Percentiles rank a stretch among this genome's conserved stretches.
Conservation (phyloP, 1,140 invertebrate species). For the Drosophila ogumai region DNA sequence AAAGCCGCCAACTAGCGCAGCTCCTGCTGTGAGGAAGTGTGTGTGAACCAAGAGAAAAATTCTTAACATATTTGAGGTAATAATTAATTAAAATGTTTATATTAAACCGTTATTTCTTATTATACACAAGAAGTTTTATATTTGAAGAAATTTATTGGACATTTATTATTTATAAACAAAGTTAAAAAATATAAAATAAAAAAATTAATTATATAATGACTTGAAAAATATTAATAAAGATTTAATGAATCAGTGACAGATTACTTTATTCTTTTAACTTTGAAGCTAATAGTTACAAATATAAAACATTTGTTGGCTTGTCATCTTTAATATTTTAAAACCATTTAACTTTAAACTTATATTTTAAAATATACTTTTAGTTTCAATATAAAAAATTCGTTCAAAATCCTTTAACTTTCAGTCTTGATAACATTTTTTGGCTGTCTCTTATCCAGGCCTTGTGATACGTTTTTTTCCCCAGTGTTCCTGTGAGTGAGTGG, state of each 20-base stretch:
- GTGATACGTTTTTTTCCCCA: not conserved
- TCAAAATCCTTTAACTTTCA: not conserved
- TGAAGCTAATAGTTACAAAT: too few relatives aligned
- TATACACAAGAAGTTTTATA: not conserved
- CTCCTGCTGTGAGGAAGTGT: not conserved
- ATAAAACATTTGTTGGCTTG: too few relatives aligned
- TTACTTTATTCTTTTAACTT: too few relatives aligned
- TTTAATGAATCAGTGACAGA: too few relatives aligned
- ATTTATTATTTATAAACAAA: not conserved
- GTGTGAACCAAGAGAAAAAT: not conserved
- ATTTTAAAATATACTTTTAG: too few relatives aligned
- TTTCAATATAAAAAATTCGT: not conserved
- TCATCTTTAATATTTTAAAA: too few relatives aligned
- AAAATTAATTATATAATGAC: too few relatives aligned
- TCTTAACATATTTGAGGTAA: not conserved
- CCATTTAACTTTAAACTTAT: too few relatives aligned
- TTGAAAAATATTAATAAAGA: too few relatives aligned
- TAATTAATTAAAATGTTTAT: not conserved
- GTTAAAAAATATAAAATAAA: not conserved
- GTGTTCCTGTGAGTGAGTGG: constrained; percentile 24
- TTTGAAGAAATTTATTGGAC: fast-evolving
- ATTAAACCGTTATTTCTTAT: not conserved
- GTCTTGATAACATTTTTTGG: not conserved
- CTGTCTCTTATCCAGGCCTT: not conserved
- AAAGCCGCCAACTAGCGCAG: constrained; percentile 11